Conservation (phyloP, 2,888 invertebrate species). For the Cecidostiba fungosa region DNA sequence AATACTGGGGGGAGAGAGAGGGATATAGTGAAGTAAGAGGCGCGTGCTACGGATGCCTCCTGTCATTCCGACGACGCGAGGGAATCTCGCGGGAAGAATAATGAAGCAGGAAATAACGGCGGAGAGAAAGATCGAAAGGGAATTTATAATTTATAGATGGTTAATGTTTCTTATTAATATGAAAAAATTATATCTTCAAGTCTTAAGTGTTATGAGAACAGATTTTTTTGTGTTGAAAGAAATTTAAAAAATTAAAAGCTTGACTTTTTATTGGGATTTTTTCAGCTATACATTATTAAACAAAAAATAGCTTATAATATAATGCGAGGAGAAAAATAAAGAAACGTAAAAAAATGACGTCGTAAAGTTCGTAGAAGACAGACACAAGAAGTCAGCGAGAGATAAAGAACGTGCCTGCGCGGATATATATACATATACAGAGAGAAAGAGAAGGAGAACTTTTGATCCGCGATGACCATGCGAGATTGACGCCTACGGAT, state of each 20-base stretch:
- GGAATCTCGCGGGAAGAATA: slow-evolving; percentile 3
- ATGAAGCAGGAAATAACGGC: background rate
- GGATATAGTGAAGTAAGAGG: background rate
- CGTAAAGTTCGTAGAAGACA: slow-evolving; percentile 11
- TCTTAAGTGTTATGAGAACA: too few relatives aligned
- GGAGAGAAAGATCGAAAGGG: background rate
- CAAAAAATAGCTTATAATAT: background rate
- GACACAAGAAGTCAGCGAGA: background rate
- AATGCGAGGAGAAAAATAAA: background rate
- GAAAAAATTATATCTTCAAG: too few relatives aligned
- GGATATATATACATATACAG: background rate
- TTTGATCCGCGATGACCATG: slow-evolving; percentile 55
- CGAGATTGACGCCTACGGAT: slow-evolving; percentile 59
- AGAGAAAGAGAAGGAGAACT: slow-evolving; percentile 1
- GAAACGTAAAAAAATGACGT: background rate
- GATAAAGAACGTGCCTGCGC: background rate
- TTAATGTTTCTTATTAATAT: too few relatives aligned
- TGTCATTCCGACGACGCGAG: slow-evolving; percentile 2
- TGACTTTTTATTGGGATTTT: too few relatives aligned
- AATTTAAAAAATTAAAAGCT: too few relatives aligned
- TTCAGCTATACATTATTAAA: background rate
- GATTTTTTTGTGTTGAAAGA: too few relatives aligned
- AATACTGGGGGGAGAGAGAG: slow-evolving; percentile 10
- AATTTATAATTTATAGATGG: background rate
- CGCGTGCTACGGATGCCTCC: slow-evolving; percentile 45